Conservation (phyloP, 2,113 vertebrate genomes). For the Ophiodon elongatus region DNA sequence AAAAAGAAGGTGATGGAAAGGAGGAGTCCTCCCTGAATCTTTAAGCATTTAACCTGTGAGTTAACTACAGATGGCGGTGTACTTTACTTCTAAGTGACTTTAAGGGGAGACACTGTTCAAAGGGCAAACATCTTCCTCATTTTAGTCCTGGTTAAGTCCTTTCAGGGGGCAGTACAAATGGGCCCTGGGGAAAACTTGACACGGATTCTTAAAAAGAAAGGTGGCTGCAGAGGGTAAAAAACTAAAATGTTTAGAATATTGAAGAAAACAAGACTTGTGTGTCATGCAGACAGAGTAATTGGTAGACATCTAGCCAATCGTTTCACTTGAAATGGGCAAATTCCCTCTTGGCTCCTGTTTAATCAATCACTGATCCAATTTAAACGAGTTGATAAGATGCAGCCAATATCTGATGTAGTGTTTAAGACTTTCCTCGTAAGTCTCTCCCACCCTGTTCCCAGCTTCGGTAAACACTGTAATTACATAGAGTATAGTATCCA, state of each 20-base stretch:
- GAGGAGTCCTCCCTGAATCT: background rate
- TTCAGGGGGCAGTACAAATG: background rate
- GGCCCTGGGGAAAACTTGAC: conserved; percentile 20
- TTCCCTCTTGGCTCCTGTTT: conserved; percentile 30
- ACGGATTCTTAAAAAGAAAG: conserved; percentile 24
- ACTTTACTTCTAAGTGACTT: conserved; percentile 18
- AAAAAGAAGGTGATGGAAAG: background rate
- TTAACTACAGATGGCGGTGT: background rate
- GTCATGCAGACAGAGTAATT: conserved; percentile 27
- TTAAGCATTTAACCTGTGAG: conserved; percentile 15
- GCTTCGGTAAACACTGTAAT: background rate
- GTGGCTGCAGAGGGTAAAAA: background rate
- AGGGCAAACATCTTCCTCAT: conserved; percentile 3
- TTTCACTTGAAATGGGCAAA: conserved; percentile 51
- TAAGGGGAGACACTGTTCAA: conserved; percentile 15
- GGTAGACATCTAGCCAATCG: conserved; percentile 42
- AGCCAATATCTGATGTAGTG: conserved; percentile 20
- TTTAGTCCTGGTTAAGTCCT: conserved; percentile 12
- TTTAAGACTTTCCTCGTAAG: background rate
- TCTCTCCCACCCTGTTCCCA: background rate
- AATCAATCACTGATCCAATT: conserved; percentile 59
- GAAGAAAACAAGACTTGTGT: background rate
- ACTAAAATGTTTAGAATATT: background rate
- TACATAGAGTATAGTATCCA: background rate
- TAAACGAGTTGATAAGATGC: conserved; percentile 35